Conservation (phyloP, 2,888 invertebrate species). For the Smittia aterrima region DNA sequence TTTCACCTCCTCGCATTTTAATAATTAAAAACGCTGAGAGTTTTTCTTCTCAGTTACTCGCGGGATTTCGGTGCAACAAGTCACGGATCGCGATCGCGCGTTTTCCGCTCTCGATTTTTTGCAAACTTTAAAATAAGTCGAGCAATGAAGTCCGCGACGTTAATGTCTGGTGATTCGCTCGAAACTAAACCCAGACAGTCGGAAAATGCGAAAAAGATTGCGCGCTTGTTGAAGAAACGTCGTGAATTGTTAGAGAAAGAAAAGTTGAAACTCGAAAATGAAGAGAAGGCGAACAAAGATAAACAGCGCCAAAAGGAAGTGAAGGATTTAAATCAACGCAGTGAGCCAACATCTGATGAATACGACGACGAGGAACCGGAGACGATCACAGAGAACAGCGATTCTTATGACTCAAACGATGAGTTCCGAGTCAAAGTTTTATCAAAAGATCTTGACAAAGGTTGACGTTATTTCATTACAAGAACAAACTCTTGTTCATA, state of each 20-base stretch:
- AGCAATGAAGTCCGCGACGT: not conserved
- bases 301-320: not conserved
- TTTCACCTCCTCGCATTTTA: not conserved
- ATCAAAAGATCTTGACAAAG: slow-evolving; percentile 30
- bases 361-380: slow-evolving; percentile 32
- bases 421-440: not conserved
- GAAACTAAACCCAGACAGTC: not conserved
- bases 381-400: slow-evolving; percentile 37
- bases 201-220: slow-evolving; percentile 33
- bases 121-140: not conserved
- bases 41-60: slow-evolving; percentile 30
- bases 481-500: not conserved
- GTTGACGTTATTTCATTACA: slow-evolving; percentile 14
- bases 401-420: slow-evolving; percentile 35
- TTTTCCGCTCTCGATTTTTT: not conserved
- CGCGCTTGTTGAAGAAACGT: slow-evolving; percentile 12
- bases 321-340: slow-evolving; percentile 1
- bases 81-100: slow-evolving; percentile 1
- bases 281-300: not conserved
- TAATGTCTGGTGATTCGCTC: not conserved
- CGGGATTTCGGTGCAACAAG: slow-evolving; percentile 28
- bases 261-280: slow-evolving; percentile 17
- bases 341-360: slow-evolving; percentile 31
- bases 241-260: slow-evolving; percentile 25
- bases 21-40: slow-evolving; percentile 28